Conservation (phyloP, 2,113 vertebrate genomes). For the Scolopax mira region DNA sequence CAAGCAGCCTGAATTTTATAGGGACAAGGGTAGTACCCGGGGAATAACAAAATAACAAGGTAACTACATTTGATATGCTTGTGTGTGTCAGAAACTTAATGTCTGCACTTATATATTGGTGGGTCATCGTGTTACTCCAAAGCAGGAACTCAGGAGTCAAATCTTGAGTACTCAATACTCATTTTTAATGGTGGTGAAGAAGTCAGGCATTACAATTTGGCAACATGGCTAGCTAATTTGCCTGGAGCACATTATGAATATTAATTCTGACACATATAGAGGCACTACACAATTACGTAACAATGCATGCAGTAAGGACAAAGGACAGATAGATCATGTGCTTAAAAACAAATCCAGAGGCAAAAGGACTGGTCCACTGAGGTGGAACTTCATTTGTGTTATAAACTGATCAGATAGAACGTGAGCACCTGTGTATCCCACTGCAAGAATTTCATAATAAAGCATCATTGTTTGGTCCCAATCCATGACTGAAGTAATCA, state of each 20-base stretch:
- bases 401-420: not conserved
- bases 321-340: accelerated
- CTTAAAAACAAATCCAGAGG: not conserved
- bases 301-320: not conserved
- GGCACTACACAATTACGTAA: not conserved
- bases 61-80: not conserved
- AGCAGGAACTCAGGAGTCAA: not conserved
- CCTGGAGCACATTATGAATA: not conserved
- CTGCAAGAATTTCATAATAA: not conserved
- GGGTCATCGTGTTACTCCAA: not conserved
- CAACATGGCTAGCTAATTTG: not conserved
- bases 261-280: not conserved
- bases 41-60: not conserved
- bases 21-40: not conserved
- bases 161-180: not conserved
- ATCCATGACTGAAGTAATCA: not conserved
- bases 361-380: not conserved
- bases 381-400: not conserved
- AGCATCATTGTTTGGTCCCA: not conserved
- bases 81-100: not conserved
- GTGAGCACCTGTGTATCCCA: not conserved
- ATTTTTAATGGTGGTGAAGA: not conserved
- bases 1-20: not conserved
- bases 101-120: not conserved
- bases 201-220: not conserved